Conservation (phyloP, 2,888 invertebrate species). For the Metacarcinus magister region DNA sequence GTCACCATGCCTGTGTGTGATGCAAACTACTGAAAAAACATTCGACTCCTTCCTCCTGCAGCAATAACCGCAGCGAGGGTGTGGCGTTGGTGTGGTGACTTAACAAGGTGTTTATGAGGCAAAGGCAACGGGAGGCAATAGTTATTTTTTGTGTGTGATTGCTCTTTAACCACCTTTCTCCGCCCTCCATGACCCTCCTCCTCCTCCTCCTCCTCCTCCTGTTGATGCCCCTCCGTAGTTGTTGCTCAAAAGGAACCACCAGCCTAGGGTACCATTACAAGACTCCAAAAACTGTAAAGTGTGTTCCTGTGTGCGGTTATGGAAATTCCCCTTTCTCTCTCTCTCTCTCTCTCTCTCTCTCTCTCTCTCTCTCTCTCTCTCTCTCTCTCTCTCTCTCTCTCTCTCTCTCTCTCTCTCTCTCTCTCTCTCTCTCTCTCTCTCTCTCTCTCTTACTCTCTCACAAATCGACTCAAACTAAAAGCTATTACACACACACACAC, state of each 20-base stretch:
- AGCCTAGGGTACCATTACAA: background rate
- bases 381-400: background rate
- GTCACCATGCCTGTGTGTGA: too few species aligned
- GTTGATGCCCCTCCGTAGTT: background rate
- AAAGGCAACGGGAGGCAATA: too few species aligned
- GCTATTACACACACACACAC: background rate
- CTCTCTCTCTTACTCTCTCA: background rate
- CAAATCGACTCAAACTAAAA: too few species aligned
- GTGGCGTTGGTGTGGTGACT: too few species aligned
- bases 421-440: background rate
- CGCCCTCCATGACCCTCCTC: too few species aligned
- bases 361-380: background rate
- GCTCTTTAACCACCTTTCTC: too few species aligned
- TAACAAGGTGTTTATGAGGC: too few species aligned
- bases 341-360: conserved; percentile 2
- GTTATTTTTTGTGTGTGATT: too few species aligned
- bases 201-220: too few species aligned
- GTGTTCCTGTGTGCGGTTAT: background rate
- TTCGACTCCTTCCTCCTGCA: too few species aligned
- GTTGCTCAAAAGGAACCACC: background rate
- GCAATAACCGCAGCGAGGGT: too few species aligned
- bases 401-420: conserved; percentile 26
- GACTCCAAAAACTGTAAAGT: background rate
- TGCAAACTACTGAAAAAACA: too few species aligned
- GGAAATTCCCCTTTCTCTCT: background rate